Evolutionary conservation across 1,140 invertebrate species (phyloP), one percentile per base, ranked within the genome.

Genomic region (Ridgeia piscesae): DNA sequence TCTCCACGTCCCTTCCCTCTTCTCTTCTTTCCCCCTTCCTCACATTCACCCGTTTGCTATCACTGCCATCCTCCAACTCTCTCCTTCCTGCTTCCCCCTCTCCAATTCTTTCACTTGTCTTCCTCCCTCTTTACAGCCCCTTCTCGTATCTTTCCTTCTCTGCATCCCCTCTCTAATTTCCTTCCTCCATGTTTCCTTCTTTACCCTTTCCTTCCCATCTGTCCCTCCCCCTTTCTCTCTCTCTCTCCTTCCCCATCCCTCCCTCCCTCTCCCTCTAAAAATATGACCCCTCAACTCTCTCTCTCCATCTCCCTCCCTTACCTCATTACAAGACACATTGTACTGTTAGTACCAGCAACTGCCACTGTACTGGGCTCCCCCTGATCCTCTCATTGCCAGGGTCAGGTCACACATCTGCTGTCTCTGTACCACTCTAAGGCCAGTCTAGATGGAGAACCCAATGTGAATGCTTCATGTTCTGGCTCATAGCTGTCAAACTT

Each of bases 221-320:
- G 88, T 88, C 35, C 42, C 91, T 42, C 42, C 42, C 4, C 11
- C 42, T 11, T 11, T 42, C 42, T 11, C 42, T 42, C 11, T 42
- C 42, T 42, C 42, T 11, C 42, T 42, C 42, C 42, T 11, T 42
- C 42, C 11, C 42, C 42, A 4, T 42, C 42, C 42, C 11, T 42
- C 42, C 42, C 42, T 42, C 42, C 42, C 11, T 42, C 42, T 11
- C 11, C 42, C 42, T 42, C 42, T 42, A 11, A n/a, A n/a, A n/a
- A n/a, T n/a, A n/a, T n/a, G n/a, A n/a, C 91, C 27, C 88, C 91
- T 93, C 92, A 34, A n/a, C n/a, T n/a, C n/a, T n/a, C 77, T 92
- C 92, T 93, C 94, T n/a, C 93, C 96, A 95, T 42, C 42, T 42
- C 42, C 42, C 42, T 42, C 42, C 42, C 42, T 42, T 42, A n/a